A percentile compares a stretch with the other conserved stretches of the same genome.
Conservation (phyloP, 2,888 invertebrate genomes). For the Andrena fulva region DNA sequence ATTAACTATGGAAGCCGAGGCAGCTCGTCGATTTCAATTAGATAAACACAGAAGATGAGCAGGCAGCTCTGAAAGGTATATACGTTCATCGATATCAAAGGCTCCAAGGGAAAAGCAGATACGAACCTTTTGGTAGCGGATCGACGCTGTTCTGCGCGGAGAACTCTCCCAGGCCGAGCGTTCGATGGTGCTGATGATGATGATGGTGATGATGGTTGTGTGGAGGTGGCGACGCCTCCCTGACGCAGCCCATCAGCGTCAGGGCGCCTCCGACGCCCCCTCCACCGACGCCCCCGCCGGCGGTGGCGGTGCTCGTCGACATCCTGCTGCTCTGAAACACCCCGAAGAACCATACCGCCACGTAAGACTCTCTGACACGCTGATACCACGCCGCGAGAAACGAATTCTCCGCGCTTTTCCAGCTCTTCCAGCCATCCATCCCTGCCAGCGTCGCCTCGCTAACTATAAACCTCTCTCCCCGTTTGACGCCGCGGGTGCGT, state of each 20-base stretch:
- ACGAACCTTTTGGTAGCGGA: constrained; percentile 81
- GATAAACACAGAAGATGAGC: neutral
- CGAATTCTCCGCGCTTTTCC: constrained; percentile 67
- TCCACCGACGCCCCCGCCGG: constrained; percentile 85
- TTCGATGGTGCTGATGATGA: constrained; percentile 82
- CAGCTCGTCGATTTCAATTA: neutral
- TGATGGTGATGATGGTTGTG: constrained; percentile 87
- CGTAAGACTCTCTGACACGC: constrained; percentile 75
- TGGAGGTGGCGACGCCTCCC: constrained; percentile 88
- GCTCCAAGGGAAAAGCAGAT: neutral
- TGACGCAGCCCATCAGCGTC: constrained; percentile 89
- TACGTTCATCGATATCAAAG: no score
- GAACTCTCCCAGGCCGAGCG: constrained; percentile 75
- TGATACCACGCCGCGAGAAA: constrained; percentile 74
- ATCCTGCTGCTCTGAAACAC: constrained; percentile 80
- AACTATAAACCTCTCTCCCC: neutral
- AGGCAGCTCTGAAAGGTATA: neutral
- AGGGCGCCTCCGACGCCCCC: constrained; percentile 87
- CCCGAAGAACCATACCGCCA: constrained; percentile 76
- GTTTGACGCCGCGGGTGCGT: neutral
- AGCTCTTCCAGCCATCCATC: constrained; percentile 68
- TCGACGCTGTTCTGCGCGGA: constrained; percentile 77
- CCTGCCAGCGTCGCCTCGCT: neutral
- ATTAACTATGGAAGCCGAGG: no score
- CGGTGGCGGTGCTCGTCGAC: constrained; percentile 70